Conservation (phyloP, 2,888 invertebrate genomes). For the Apamea crenata region DNA sequence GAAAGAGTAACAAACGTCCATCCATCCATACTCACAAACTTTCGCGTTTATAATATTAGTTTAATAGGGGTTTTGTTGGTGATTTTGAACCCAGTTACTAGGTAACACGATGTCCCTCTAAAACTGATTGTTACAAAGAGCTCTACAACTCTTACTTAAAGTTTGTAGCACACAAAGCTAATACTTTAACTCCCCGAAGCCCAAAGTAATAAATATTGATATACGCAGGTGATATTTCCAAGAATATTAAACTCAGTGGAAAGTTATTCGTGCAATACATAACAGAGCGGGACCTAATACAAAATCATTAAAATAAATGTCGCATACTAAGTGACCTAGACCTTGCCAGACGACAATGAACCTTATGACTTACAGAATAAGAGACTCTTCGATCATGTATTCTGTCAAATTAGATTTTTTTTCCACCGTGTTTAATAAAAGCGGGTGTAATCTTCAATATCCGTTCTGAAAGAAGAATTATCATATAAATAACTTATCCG, state of each 20-base stretch:
- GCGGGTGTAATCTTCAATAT: conserved; percentile 65
- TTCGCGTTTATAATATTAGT: too few species aligned
- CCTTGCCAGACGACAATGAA: conserved; percentile 36
- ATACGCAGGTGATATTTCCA: conserved; percentile 52
- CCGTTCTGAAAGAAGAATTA: conserved; percentile 65
- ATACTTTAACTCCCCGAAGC: conserved; percentile 13
- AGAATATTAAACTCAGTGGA: conserved; percentile 58
- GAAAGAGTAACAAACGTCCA: too few species aligned
- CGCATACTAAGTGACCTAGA: conserved; percentile 52
- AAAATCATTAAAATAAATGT: conserved; percentile 66
- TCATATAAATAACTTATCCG: conserved; percentile 70
- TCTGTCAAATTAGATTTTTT: conserved; percentile 49
- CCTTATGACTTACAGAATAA: conserved; percentile 33
- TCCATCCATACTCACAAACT: too few species aligned
- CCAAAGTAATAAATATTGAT: conserved; percentile 53
- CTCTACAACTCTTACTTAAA: not conserved
- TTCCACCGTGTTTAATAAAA: conserved; percentile 60
- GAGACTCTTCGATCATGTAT: conserved; percentile 26
- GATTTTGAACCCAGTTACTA: too few species aligned
- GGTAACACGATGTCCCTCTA: too few species aligned
- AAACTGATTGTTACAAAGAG: not conserved
- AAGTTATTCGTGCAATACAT: conserved; percentile 61
- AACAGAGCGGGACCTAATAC: conserved; percentile 51
- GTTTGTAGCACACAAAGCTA: not conserved
- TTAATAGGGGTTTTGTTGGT: too few species aligned